phyloP scores from a whole-genome alignment of 2,113 vertebrate genomes.

The Sceloporus tristichus region DNA sequence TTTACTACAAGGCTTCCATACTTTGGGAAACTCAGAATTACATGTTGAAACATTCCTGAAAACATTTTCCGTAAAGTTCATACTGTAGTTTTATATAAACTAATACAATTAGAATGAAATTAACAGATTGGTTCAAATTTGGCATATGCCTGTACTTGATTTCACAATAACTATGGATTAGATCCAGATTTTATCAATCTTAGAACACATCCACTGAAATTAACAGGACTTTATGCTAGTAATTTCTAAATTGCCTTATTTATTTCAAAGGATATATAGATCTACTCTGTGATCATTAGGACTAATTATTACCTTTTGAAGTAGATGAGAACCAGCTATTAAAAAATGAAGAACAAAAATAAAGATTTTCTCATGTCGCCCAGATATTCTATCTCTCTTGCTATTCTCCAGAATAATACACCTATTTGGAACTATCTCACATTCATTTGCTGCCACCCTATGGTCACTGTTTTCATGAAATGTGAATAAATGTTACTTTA shows the following conservation, averaged over 20 bases:
- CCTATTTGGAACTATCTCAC: neutral
- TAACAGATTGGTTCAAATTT: neutral
- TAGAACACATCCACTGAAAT: neutral
- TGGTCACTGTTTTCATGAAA: conserved; percentile 41
- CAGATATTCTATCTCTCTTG: neutral
- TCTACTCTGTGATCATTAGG: neutral
- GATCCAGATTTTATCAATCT: neutral
- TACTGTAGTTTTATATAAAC: neutral
- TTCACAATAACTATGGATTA: neutral
- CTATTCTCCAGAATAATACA: neutral
- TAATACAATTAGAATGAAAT: neutral
- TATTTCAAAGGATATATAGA: neutral
- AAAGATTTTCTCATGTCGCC: neutral
- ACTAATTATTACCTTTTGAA: neutral
- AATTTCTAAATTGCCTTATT: neutral
- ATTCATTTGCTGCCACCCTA: conserved; percentile 66
- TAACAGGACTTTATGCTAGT: neutral
- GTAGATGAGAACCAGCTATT: neutral
- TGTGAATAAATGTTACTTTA: conserved; percentile 7
- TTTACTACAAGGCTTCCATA: neutral
- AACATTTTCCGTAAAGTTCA: neutral
- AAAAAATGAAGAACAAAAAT: neutral
- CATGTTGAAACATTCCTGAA: neutral
- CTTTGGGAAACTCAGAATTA: neutral
- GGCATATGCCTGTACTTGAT: neutral